Percentiles rank a stretch among this genome's conserved stretches.
Conservation (phyloP, 2,113 vertebrate genomes). For the Ginglymostoma cirratum region DNA sequence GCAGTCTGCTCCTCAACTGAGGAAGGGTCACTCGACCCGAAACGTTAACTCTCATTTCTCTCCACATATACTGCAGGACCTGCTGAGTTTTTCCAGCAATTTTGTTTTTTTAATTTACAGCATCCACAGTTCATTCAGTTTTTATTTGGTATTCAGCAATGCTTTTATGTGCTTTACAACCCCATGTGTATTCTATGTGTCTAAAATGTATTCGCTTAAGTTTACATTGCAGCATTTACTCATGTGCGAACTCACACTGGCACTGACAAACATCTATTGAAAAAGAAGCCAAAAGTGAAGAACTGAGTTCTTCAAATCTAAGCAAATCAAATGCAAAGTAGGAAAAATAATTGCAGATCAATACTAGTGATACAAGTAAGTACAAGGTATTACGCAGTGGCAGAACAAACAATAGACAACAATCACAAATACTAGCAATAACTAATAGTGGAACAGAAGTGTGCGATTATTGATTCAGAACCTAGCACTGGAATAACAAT, state of each 20-base stretch:
- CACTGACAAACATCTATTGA: background rate
- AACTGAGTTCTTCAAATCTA: background rate
- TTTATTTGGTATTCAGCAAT: background rate
- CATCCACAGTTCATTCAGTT: too few relatives aligned
- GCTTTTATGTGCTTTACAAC: background rate
- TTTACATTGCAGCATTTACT: background rate
- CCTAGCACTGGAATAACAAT: background rate
- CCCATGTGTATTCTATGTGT: background rate
- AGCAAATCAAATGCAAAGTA: background rate
- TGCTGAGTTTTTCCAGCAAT: too few relatives aligned
- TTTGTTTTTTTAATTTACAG: too few relatives aligned
- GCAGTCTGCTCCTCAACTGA: too few relatives aligned
- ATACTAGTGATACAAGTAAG: background rate
- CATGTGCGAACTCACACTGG: background rate
- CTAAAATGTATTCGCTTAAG: background rate
- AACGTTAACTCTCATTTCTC: too few relatives aligned
- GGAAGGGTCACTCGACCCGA: too few relatives aligned
- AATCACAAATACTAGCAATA: background rate
- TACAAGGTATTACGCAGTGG: background rate
- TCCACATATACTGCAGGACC: too few relatives aligned
- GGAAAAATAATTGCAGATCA: background rate
- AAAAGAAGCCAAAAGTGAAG: background rate
- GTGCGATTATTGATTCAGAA: background rate
- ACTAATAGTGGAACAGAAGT: background rate
- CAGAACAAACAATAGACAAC: background rate